These are phyloP conservation scores for Euproctis similis DNA, from an alignment of 2,888 invertebrate genomes.

Conservation along the genomic window DNA sequence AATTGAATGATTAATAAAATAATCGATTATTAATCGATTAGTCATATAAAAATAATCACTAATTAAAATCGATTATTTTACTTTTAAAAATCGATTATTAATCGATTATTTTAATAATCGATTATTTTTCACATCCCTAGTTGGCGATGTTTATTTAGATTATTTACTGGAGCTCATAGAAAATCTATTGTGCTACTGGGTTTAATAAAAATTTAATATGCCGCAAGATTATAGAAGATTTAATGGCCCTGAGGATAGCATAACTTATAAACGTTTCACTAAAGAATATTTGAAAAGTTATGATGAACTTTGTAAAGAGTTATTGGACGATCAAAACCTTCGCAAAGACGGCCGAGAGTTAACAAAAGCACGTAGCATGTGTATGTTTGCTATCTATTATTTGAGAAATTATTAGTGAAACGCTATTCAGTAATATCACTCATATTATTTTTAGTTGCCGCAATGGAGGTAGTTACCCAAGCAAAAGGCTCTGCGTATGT, in stretches of 20 bases:
- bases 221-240: slow-evolving; percentile 81
- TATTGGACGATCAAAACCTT: slow-evolving; percentile 53
- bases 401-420: not conserved
- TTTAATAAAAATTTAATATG: no score
- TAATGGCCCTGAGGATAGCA: slow-evolving; percentile 81
- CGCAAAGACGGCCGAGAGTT: slow-evolving; percentile 78
- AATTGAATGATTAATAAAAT: no score
- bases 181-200: no score
- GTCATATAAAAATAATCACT: no score
- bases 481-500: slow-evolving; percentile 95
- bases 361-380: slow-evolving; percentile 81
- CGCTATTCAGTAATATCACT: no score
- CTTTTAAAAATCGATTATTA: no score
- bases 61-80: no score
- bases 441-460: slow-evolving; percentile 77
- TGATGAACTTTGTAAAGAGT: slow-evolving; percentile 55
- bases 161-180: no score
- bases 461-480: slow-evolving; percentile 85
- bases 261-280: slow-evolving; percentile 76
- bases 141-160: no score
- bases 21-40: no score
- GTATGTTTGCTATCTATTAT: slow-evolving; percentile 71
- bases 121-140: no score
- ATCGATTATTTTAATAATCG: no score
- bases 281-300: slow-evolving; percentile 66